Evolutionary conservation across 2,888 invertebrate genomes (phyloP).

Genomic region (Melanchra persicariae): DNA sequence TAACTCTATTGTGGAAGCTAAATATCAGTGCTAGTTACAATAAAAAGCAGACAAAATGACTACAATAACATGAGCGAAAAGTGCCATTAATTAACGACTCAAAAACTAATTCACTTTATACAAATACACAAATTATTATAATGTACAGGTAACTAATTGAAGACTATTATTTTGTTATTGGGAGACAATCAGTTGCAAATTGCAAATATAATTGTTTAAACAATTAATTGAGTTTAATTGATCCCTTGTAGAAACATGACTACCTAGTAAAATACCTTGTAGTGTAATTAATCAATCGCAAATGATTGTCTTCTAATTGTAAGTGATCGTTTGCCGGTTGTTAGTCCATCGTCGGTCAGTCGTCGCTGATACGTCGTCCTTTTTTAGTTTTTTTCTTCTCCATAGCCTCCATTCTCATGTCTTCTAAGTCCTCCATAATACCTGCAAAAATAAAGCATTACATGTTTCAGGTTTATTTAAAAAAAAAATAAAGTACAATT

Average conservation of each 20-base stretch:
- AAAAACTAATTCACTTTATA: conserved; percentile 57
- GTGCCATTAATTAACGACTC: conserved; percentile 38
- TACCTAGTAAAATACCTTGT: conserved; percentile 43
- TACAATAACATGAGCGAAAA: conserved; percentile 35
- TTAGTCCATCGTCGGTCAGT: conserved; percentile 41
- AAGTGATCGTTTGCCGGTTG: conserved; percentile 33
- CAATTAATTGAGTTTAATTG: conserved; percentile 55
- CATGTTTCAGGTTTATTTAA: too few relatives aligned
- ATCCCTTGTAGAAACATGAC: conserved; percentile 44
- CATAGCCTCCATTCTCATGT: conserved; percentile 95
- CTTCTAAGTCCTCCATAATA: conserved; percentile 97
- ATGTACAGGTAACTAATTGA: conserved; percentile 62
- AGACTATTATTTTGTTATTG: conserved; percentile 27
- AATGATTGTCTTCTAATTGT: conserved; percentile 48
- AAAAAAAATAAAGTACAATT: not conserved
- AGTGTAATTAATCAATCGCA: conserved; percentile 28
- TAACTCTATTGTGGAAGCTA: conserved; percentile 23
- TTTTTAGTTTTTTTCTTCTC: conserved; percentile 93
- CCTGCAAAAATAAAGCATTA: conserved; percentile 87
- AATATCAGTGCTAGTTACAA: conserved; percentile 11
- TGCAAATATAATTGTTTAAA: conserved; percentile 33
- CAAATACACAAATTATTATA: conserved; percentile 54
- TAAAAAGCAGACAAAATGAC: conserved; percentile 43
- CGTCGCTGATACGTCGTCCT: conserved; percentile 86
- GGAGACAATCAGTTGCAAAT: conserved; percentile 55